A percentile compares a stretch with the other conserved stretches of the same genome.
Evolutionary conservation across 2,797 vertebrate genomes (phyloP).

Genomic region (Typhlichthys subterraneus): DNA sequence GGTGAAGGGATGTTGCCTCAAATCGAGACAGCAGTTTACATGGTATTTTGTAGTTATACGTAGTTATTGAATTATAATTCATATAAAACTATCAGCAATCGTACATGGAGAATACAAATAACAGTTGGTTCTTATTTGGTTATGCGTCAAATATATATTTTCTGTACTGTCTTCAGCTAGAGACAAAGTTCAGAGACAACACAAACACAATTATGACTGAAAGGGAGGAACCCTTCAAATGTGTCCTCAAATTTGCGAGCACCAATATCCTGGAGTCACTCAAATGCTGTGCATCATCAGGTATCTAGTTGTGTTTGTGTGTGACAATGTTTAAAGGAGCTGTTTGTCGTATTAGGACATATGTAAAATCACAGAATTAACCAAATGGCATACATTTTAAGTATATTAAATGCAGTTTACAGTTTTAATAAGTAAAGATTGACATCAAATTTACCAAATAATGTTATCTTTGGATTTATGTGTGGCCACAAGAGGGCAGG

Average conservation of each 20-base stretch:
- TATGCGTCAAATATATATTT: not conserved
- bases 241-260: slow-evolving; percentile 88
- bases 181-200: slow-evolving; percentile 86
- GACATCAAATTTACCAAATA: not conserved
- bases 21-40: slow-evolving; percentile 84
- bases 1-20: slow-evolving; percentile 81
- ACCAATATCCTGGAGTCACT: slow-evolving; percentile 89
- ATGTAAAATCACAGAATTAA: not conserved
- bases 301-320: slow-evolving; percentile 62
- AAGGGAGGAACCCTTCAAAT: slow-evolving; percentile 82
- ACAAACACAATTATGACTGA: slow-evolving; percentile 67
- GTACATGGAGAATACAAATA: not conserved
- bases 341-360: too few relatives aligned
- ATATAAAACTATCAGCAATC: not conserved
- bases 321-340: too few relatives aligned
- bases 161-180: slow-evolving; percentile 77
- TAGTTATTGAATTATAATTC: not conserved
- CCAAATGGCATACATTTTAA: not conserved
- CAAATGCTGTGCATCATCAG: slow-evolving; percentile 82
- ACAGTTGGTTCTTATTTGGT: not conserved
- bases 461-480: slow-evolving; percentile 5
- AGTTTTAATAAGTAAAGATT: too few relatives aligned
- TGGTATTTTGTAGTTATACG: slow-evolving; percentile 51
- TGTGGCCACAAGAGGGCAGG: slow-evolving; percentile 56
- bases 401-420: not conserved